Evolutionary conservation across 2,888 invertebrate species (phyloP).

Genomic region (Acleris cristana): DNA sequence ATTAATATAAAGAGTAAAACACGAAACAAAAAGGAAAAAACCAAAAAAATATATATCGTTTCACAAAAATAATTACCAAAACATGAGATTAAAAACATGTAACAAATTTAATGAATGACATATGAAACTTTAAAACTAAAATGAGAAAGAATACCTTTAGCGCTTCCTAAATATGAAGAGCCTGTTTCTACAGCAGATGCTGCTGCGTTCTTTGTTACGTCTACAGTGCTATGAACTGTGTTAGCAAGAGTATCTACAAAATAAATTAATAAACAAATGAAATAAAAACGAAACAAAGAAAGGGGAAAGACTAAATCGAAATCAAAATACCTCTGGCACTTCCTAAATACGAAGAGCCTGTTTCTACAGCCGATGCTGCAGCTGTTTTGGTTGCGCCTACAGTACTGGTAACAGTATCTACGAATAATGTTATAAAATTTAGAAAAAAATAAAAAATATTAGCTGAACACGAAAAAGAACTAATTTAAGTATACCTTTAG

Average conservation of each 20-base stretch:
- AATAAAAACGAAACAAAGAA: conserved; percentile 29
- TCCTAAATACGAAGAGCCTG: conserved; percentile 32
- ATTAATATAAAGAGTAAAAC: no score
- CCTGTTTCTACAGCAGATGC: conserved; percentile 59
- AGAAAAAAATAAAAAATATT: background rate
- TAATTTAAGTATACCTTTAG: conserved; percentile 34
- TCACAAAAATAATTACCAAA: no score
- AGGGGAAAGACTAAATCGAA: background rate
- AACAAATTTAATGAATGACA: no score
- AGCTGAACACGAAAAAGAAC: background rate
- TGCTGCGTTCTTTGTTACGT: conserved; percentile 59
- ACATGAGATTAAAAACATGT: no score
- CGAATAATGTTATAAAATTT: background rate
- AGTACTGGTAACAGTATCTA: conserved; percentile 22
- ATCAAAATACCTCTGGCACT: conserved; percentile 38
- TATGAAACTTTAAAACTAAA: no score
- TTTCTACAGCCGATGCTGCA: conserved; percentile 18
- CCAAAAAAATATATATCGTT: no score
- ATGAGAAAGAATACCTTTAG: no score
- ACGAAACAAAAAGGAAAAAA: background rate
- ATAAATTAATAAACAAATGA: background rate
- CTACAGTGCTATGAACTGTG: conserved; percentile 50
- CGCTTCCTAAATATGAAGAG: conserved; percentile 40
- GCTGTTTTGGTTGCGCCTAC: conserved; percentile 15
- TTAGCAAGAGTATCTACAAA: conserved; percentile 41